phyloP scores from a whole-genome alignment of 2,113 vertebrate species.

The Turdus rufiventris region DNA sequence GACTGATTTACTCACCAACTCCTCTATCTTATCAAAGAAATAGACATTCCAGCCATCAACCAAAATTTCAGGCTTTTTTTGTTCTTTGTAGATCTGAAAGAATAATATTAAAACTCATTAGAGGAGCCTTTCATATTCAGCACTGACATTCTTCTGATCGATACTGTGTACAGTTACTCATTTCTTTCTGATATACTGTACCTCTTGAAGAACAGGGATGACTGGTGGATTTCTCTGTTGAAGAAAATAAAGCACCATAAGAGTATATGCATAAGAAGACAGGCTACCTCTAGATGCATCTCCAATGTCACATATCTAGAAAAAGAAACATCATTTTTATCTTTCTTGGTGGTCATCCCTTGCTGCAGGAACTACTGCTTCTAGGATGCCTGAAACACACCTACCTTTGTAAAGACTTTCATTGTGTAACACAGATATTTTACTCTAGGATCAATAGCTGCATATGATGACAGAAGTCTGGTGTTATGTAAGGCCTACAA shows the following conservation, averaged over 20 bases:
- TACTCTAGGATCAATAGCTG: constrained; percentile 87
- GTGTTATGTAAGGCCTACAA: constrained; percentile 91
- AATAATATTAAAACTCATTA: constrained; percentile 45
- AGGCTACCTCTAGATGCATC: constrained; percentile 94
- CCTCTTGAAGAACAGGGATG: constrained; percentile 94
- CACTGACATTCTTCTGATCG: background rate
- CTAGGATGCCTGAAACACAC: background rate
- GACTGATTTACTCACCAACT: constrained; percentile 76
- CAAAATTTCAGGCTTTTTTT: constrained; percentile 85
- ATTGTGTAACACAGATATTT: constrained; percentile 91
- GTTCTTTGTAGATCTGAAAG: constrained; percentile 84
- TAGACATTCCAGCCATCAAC: constrained; percentile 94
- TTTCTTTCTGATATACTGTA: constrained; percentile 48
- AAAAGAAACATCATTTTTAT: background rate
- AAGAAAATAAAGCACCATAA: constrained; percentile 94
- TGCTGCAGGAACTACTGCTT: background rate
- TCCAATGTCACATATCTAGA: constrained; percentile 91
- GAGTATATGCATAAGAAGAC: constrained; percentile 94
- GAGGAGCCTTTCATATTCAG: background rate
- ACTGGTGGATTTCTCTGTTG: constrained; percentile 90
- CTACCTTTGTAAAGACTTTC: constrained; percentile 94
- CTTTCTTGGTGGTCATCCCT: background rate
- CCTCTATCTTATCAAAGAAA: constrained; percentile 85
- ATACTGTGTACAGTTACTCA: background rate
- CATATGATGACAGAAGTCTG: constrained; percentile 84